Evolutionary conservation across 2,113 vertebrate genomes (phyloP).

Genomic region (Xiphophorus maculatus): DNA sequence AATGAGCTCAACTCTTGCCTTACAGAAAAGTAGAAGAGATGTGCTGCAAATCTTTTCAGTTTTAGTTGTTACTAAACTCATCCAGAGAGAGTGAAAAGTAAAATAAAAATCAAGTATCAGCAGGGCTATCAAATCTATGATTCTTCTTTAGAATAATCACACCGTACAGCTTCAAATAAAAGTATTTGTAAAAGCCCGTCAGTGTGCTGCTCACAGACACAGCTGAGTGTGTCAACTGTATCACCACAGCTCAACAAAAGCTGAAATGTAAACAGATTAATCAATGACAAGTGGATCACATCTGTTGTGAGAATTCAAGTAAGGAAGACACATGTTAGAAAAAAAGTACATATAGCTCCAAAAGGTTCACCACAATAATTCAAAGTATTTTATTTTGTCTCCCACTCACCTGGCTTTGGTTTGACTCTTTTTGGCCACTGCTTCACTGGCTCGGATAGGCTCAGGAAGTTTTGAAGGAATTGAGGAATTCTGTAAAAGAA

Average conservation of each 20-base stretch:
- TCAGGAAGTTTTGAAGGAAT: slow-evolving; percentile 95
- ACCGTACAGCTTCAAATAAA: not conserved
- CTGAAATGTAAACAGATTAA: not conserved
- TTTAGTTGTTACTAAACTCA: not conserved
- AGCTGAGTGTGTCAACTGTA: not conserved
- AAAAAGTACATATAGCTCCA: not conserved
- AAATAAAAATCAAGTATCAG: not conserved
- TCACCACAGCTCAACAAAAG: not conserved
- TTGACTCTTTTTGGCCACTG: slow-evolving; percentile 96
- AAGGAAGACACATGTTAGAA: not conserved
- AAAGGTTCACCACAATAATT: not conserved
- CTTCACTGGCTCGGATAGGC: slow-evolving; percentile 95
- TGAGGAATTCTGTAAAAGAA: slow-evolving; percentile 83
- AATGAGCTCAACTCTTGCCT: no score
- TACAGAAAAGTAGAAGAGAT: no score
- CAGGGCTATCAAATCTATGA: not conserved
- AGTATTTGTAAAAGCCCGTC: not conserved
- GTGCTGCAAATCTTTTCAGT: no score
- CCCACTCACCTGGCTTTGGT: slow-evolving; percentile 92
- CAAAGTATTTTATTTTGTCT: not conserved
- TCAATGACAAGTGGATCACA: not conserved
- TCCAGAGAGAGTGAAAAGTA: not conserved
- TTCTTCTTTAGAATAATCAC: not conserved
- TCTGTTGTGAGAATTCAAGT: not conserved
- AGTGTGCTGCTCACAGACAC: not conserved